phyloP scores from a whole-genome alignment of 2,113 vertebrate genomes.

The Syngnathus typhle region DNA sequence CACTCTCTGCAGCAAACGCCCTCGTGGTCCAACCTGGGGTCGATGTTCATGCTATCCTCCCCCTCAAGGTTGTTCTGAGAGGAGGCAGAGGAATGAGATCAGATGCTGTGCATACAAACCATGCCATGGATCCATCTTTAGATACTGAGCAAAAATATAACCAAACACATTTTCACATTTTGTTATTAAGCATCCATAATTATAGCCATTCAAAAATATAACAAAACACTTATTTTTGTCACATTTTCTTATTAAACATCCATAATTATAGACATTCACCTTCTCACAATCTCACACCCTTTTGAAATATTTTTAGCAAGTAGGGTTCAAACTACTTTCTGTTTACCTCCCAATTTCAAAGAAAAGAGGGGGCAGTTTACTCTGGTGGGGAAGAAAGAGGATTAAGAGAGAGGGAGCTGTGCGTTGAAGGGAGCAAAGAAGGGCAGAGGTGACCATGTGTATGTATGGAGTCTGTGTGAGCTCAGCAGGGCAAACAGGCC shows the following conservation, averaged over 20 bases:
- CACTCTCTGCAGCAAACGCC: constrained; percentile 86
- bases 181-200: neutral
- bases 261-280: too few species aligned
- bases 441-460: constrained; percentile 14
- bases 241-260: too few species aligned
- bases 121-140: neutral
- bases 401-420: constrained; percentile 30
- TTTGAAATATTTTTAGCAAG: constrained; percentile 49
- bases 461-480: constrained; percentile 38
- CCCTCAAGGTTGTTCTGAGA: constrained; percentile 74
- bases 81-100: constrained; percentile 10
- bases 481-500: constrained; percentile 35
- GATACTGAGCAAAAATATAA: neutral
- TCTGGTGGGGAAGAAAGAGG: constrained; percentile 10
- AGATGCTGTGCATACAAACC: neutral
- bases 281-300: constrained; percentile 7
- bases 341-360: constrained; percentile 21
- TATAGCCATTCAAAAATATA: too few species aligned
- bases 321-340: neutral
- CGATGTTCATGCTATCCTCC: constrained; percentile 77
- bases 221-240: too few species aligned
- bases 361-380: neutral
- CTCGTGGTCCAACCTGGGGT: constrained; percentile 85
- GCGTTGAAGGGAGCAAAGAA: constrained; percentile 8
- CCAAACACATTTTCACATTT: neutral